phyloP scores from a whole-genome alignment of 2,888 invertebrate genomes.

The Stenoptilia bipunctidactyla region DNA sequence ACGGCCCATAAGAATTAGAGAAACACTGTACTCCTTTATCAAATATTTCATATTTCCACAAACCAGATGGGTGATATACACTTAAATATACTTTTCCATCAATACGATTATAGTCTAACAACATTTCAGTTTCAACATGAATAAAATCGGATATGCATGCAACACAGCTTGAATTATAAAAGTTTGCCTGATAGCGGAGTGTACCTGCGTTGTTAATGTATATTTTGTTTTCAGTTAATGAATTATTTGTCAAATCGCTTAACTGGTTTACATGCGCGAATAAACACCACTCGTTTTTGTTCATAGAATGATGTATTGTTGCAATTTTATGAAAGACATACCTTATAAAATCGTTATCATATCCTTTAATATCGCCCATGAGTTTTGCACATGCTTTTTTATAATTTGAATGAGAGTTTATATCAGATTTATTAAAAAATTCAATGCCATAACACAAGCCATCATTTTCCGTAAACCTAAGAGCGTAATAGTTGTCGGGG shows the following conservation, averaged over 20 bases:
- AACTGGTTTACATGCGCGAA: constrained; percentile 18
- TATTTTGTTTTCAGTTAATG: constrained; percentile 15
- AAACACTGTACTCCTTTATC: constrained; percentile 72
- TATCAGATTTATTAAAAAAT: constrained; percentile 15
- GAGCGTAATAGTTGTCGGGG: constrained; percentile 43
- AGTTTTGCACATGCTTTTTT: constrained; percentile 30
- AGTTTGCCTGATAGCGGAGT: constrained; percentile 27
- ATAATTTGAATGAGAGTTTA: constrained; percentile 31
- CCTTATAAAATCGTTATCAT: constrained; percentile 24
- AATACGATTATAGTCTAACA: constrained; percentile 36
- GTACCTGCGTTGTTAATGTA: constrained; percentile 41
- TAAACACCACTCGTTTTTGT: constrained; percentile 44
- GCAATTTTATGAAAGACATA: constrained; percentile 47
- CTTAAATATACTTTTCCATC: constrained; percentile 51
- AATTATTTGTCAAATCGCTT: constrained; percentile 3
- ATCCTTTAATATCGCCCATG: constrained; percentile 25
- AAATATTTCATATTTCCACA: constrained; percentile 55
- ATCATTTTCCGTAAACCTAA: constrained; percentile 39
- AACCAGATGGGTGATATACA: constrained; percentile 66
- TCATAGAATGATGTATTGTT: constrained; percentile 23
- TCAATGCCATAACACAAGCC: constrained; percentile 49
- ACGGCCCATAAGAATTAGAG: constrained; percentile 69
- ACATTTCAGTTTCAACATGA: constrained; percentile 35
- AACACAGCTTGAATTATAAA: constrained; percentile 36
- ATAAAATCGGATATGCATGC: constrained; percentile 43